Percentiles rank a stretch among this genome's conserved stretches.
phyloP scores from a whole-genome alignment of 2,113 vertebrate species.

The Macroglossus sobrinus region DNA sequence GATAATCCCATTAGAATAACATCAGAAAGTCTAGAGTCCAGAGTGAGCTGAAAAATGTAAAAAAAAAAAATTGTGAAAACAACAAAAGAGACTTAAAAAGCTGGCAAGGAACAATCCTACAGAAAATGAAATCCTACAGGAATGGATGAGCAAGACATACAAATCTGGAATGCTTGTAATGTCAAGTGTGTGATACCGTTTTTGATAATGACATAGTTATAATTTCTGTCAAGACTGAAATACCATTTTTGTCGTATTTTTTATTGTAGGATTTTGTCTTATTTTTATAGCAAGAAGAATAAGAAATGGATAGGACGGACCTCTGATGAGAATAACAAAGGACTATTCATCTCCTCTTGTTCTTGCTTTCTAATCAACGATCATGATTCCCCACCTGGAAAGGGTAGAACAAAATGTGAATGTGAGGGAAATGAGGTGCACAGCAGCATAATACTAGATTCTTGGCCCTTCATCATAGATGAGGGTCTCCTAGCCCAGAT shows the following conservation, averaged over 20 bases:
- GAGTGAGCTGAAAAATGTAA: conserved; percentile 12
- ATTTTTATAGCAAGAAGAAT: neutral
- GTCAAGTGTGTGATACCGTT: neutral
- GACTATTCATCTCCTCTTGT: neutral
- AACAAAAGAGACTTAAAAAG: conserved; percentile 39
- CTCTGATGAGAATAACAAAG: neutral
- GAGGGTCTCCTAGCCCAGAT: neutral
- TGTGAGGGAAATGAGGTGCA: neutral
- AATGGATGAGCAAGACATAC: neutral
- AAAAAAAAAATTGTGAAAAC: conserved; percentile 35
- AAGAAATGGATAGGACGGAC: neutral
- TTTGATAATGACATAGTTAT: neutral
- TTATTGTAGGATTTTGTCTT: neutral
- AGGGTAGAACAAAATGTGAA: neutral
- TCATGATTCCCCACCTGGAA: neutral
- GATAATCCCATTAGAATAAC: neutral
- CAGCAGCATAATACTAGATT: no score
- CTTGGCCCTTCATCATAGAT: neutral
- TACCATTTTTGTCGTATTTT: neutral
- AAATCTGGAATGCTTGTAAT: neutral
- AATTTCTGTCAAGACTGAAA: neutral
- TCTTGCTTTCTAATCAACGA: neutral
- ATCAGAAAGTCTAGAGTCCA: neutral
- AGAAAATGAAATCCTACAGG: neutral
- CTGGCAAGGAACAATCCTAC: neutral